These are phyloP conservation scores for Rachycentron canadum DNA, from an alignment of 2,797 vertebrate genomes.

Conservation along the genomic window DNA sequence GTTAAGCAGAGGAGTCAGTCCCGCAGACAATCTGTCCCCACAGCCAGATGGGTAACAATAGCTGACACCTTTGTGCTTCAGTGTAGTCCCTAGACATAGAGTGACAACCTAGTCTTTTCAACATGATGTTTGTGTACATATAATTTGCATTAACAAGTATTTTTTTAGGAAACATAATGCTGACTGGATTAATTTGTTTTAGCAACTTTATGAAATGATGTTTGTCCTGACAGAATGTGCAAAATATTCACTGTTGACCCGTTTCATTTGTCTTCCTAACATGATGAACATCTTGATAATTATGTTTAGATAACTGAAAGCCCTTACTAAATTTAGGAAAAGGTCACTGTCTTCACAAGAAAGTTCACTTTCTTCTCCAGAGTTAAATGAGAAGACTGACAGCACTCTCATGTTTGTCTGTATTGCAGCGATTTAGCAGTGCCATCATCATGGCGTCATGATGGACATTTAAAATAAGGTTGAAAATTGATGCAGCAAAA, in stretches of 20 bases:
- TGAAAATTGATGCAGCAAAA: neutral
- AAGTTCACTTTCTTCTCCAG: neutral
- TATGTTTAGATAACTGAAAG: neutral
- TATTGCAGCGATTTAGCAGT: neutral
- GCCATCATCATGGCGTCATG: neutral
- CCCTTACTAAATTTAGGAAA: neutral
- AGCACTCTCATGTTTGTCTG: neutral
- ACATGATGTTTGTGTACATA: neutral
- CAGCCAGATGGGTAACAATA: conserved; percentile 29
- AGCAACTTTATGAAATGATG: neutral
- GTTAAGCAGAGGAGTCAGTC: conserved; percentile 43
- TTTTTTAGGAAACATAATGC: neutral
- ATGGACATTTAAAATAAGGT: neutral
- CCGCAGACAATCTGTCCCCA: conserved; percentile 39
- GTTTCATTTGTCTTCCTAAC: neutral
- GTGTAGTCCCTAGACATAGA: neutral
- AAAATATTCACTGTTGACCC: neutral
- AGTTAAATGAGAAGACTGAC: neutral
- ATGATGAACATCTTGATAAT: neutral
- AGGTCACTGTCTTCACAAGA: neutral
- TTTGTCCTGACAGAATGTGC: neutral
- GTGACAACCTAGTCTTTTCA: conserved; percentile 16
- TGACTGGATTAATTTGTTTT: neutral
- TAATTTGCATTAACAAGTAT: conserved; percentile 10
- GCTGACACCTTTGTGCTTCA: conserved; percentile 32